These are phyloP conservation scores for Heliconius himera DNA, from an alignment of 1,140 invertebrate species.

Conservation along the genomic window DNA sequence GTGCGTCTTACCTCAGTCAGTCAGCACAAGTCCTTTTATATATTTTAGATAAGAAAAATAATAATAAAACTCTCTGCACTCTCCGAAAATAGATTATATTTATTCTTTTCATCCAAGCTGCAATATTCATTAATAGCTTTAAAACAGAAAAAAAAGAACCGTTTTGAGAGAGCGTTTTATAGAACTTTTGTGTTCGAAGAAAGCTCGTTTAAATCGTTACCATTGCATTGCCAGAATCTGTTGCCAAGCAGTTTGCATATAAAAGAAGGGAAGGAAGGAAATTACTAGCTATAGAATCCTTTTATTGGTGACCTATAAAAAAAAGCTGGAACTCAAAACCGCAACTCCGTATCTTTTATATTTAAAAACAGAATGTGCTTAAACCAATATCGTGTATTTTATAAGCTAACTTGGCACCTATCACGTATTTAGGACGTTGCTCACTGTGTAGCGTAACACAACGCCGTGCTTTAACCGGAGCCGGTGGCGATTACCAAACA, in stretches of 20 bases:
- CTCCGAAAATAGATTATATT: not conserved
- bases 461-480: too few relatives aligned
- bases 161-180: not conserved
- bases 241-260: conserved; percentile 9
- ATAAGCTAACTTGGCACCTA: too few relatives aligned
- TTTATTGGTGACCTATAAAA: not conserved
- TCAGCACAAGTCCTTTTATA: too few relatives aligned
- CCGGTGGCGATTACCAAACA: too few relatives aligned
- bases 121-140: conserved; percentile 2
- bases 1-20: too few relatives aligned
- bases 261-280: not conserved
- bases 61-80: not conserved
- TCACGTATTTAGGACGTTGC: too few relatives aligned
- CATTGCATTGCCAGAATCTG: conserved; percentile 8
- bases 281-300: not conserved
- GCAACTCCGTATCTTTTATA: too few relatives aligned
- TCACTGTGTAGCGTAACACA: too few relatives aligned
- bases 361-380: too few relatives aligned
- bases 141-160: not conserved
- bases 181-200: conserved; percentile 6
- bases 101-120: too few relatives aligned
- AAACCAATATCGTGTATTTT: too few relatives aligned
- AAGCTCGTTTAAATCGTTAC: conserved; percentile 7
- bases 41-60: not conserved
- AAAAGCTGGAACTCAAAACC: not conserved